Percentiles rank a stretch among this genome's conserved stretches.
Conservation (phyloP, 92 coral and sea anemone genomes). For the Phymanthus crucifer region DNA sequence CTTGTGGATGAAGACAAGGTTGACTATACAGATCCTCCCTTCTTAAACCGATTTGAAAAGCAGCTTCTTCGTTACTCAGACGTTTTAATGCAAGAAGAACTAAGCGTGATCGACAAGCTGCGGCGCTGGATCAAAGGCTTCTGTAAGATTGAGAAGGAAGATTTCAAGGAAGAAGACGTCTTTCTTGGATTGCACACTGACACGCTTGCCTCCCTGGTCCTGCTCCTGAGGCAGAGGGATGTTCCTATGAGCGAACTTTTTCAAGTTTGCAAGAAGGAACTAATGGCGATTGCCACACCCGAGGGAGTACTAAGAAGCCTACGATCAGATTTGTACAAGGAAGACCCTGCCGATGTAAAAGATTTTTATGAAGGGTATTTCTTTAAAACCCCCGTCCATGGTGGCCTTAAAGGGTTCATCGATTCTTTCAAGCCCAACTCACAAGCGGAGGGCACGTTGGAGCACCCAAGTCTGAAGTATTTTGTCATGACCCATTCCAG, state of each 20-base stretch:
- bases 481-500: conserved; percentile 43
- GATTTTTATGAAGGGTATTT: conserved; percentile 15
- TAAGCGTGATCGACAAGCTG: conserved; percentile 15
- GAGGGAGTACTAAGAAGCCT: conserved; percentile 38
- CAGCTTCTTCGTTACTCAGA: conserved; percentile 60
- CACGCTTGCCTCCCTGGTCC: conserved; percentile 53
- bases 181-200: conserved; percentile 52
- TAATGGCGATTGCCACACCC: conserved; percentile 40
- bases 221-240: conserved; percentile 22
- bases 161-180: conserved; percentile 44
- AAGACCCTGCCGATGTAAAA: conserved; percentile 22
- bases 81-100: conserved; percentile 30
- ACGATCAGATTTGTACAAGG: conserved; percentile 28
- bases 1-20: conserved; percentile 49
- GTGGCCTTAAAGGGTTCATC: conserved; percentile 31
- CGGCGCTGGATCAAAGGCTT: conserved; percentile 29
- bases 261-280: conserved; percentile 42
- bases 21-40: conserved; percentile 63
- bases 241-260: background rate
- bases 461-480: conserved; percentile 23
- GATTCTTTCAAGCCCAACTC: background rate
- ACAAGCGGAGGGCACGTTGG: background rate
- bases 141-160: conserved; percentile 19
- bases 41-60: conserved; percentile 64
- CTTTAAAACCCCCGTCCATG: conserved; percentile 27